A percentile compares a stretch with the other conserved stretches of the same genome.
phyloP scores from a whole-genome alignment of 2,888 invertebrate species.

The Lasioglossum marginatum region DNA sequence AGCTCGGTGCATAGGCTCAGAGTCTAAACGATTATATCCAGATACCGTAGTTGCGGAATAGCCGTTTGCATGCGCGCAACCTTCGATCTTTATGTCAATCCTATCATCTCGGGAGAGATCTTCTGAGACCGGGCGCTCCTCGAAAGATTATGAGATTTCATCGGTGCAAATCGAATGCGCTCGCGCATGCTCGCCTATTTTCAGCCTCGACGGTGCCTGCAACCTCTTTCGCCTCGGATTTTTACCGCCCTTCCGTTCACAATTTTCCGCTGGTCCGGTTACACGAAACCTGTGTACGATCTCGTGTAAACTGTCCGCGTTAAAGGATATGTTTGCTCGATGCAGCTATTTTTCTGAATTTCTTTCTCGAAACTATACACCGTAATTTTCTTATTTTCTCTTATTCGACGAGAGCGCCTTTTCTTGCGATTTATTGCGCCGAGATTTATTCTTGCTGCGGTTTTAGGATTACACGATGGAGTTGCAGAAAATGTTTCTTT shows the following conservation, averaged over 20 bases:
- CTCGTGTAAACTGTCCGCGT: constrained; percentile 1
- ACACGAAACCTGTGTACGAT: constrained; percentile 5
- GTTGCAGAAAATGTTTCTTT: not conserved
- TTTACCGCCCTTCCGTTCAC: constrained; percentile 20
- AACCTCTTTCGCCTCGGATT: constrained; percentile 9
- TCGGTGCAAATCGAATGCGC: constrained; percentile 71
- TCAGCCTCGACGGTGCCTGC: constrained; percentile 32
- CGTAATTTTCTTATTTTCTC: not conserved
- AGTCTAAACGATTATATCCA: not conserved
- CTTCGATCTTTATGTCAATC: constrained; percentile 44
- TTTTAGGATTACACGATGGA: not conserved
- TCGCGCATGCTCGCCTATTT: constrained; percentile 48
- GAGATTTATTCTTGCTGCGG: not conserved
- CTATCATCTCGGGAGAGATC: constrained; percentile 55
- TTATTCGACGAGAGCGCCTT: not conserved
- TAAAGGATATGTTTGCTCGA: not conserved
- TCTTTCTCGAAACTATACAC: not conserved
- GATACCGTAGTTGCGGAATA: not conserved
- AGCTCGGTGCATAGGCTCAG: not conserved
- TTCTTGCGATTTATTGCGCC: not conserved
- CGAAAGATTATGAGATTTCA: constrained; percentile 75
- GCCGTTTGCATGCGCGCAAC: not conserved
- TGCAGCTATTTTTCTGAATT: not conserved
- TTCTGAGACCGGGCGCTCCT: constrained; percentile 55
- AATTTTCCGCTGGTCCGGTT: constrained; percentile 32